phyloP scores from a whole-genome alignment of 2,888 invertebrate species.

The Aplocera efformata region DNA sequence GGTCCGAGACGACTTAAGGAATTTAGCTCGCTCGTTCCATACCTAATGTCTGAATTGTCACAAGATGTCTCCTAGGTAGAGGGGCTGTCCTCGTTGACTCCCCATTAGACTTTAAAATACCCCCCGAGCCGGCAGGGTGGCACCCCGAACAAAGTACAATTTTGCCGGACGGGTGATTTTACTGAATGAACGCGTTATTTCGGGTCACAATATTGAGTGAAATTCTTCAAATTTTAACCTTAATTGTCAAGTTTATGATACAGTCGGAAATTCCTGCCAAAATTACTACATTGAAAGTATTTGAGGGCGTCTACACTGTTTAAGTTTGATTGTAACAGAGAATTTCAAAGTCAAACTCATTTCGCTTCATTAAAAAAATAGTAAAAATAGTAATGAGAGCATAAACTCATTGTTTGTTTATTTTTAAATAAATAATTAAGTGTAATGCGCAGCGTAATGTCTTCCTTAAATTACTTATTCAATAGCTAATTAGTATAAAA shows the following conservation, averaged over 20 bases:
- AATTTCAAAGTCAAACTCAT: no score
- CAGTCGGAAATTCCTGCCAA: not conserved
- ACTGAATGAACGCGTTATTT: conserved; percentile 1
- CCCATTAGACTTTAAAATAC: conserved; percentile 27
- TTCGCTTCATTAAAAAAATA: no score
- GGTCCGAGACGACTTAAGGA: no score
- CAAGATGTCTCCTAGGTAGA: not conserved
- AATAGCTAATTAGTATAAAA: conserved; percentile 9
- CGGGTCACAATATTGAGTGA: conserved; percentile 3
- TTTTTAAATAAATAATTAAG: no score
- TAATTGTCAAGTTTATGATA: not conserved
- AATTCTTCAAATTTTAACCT: conserved; percentile 3
- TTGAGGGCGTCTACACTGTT: no score
- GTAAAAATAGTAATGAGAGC: no score
- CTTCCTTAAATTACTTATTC: no score
- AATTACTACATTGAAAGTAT: not conserved
- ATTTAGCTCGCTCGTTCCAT: no score
- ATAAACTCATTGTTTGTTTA: no score
- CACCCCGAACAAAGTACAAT: conserved; percentile 12
- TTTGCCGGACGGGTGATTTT: conserved; percentile 1
- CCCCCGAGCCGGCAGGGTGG: not conserved
- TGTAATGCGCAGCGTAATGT: no score
- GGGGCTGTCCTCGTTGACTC: not conserved
- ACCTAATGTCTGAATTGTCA: no score
- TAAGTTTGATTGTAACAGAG: no score